These are phyloP conservation scores for Folsomia manolachei DNA, from an alignment of 2,888 invertebrate genomes.

Conservation along the genomic window DNA sequence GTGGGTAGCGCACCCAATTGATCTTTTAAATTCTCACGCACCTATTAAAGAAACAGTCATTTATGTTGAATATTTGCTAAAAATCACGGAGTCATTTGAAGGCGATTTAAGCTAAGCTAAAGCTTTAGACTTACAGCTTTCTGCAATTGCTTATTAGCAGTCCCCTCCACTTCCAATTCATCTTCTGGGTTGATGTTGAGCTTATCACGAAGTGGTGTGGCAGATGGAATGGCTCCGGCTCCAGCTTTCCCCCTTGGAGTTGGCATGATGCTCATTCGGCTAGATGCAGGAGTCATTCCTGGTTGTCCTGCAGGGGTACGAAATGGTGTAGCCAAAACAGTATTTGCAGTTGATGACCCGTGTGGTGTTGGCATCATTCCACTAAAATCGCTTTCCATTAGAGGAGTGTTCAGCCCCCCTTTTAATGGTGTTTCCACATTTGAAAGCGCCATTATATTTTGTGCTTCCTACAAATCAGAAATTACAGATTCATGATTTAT, in stretches of 20 bases:
- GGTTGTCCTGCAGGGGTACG: conserved; percentile 55
- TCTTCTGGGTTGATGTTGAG: conserved; percentile 92
- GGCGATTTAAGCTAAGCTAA: no score
- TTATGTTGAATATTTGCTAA: not conserved
- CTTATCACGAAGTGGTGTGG: conserved; percentile 84
- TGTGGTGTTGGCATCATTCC: conserved; percentile 74
- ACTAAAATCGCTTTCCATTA: conserved; percentile 84
- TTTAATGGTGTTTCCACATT: conserved; percentile 97
- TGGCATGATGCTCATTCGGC: not conserved
- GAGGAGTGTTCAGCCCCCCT: conserved; percentile 89
- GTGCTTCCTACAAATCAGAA: conserved; percentile 76
- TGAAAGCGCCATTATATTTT: conserved; percentile 96
- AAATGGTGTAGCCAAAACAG: conserved; percentile 83
- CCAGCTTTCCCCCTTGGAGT: conserved; percentile 57
- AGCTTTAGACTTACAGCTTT: conserved; percentile 60
- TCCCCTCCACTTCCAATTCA: conserved; percentile 65
- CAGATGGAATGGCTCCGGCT: conserved; percentile 59
- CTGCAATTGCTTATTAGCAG: conserved; percentile 65
- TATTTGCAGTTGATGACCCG: conserved; percentile 76
- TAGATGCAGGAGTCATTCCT: conserved; percentile 34
- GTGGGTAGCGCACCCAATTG: conserved; percentile 78
- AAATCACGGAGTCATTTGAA: not conserved
- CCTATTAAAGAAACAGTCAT: conserved; percentile 27
- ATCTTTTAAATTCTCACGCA: conserved; percentile 67
- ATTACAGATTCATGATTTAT: no score